These are phyloP conservation scores for Atta colombica DNA, from an alignment of 1,140 invertebrate species.

Conservation along the genomic window DNA sequence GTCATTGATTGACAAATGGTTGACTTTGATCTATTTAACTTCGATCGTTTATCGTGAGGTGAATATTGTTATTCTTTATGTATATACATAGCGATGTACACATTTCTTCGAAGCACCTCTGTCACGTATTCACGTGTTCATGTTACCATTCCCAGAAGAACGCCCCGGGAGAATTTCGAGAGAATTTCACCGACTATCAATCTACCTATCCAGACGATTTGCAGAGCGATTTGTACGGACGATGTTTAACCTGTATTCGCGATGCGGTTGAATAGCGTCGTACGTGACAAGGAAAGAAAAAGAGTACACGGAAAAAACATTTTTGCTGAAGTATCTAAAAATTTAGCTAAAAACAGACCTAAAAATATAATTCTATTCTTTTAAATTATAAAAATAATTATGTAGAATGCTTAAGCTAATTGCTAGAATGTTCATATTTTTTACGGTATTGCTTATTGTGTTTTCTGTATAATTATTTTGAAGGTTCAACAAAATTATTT, in stretches of 20 bases:
- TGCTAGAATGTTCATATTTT: no score
- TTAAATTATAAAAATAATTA: no score
- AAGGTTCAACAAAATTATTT: no score
- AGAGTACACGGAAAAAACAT: neutral
- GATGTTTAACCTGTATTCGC: neutral
- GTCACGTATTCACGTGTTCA: neutral
- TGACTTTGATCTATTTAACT: neutral
- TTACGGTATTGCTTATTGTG: no score
- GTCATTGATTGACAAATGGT: neutral
- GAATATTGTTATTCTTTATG: neutral
- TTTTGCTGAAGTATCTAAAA: no score
- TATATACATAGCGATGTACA: neutral
- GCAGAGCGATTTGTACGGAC: constrained; percentile 2
- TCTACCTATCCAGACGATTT: constrained; percentile 6
- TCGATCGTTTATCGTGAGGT: neutral
- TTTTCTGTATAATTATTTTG: no score
- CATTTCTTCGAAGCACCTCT: neutral
- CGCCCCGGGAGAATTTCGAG: neutral
- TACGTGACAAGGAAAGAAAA: neutral
- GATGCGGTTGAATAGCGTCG: neutral
- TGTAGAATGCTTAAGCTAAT: no score
- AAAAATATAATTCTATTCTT: no score
- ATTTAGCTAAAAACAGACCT: no score
- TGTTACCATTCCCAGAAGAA: neutral
- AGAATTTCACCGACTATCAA: constrained; percentile 31